Base-by-base conservation (phyloP, 2,888 invertebrate species). In the Subacronicta megacephala region DNA sequence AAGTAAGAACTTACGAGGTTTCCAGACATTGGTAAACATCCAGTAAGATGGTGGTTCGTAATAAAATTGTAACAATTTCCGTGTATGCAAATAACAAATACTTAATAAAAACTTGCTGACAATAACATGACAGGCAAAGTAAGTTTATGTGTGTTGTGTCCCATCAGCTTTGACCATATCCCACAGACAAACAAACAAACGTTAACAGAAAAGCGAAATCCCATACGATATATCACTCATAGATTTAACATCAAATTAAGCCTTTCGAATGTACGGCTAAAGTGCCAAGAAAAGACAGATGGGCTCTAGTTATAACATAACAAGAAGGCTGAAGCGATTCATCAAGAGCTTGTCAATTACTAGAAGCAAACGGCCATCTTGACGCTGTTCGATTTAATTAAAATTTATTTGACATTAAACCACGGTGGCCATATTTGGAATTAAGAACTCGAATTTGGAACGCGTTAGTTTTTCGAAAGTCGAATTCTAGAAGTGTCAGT, bases 311-410 rank as follows among this genome's bases (percentile, higher is more conserved):
- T 82, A 78, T 84, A 84, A 85, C 86, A 86, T 92, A 93, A 93
- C 93, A 92, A 94, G 92, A 87, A 82, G 85, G 84, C 77, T 77
- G 71, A 78, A 83, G 80, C 90, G 89, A 93, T 94, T 94, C 90
- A 94, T 94, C 93, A 93, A 88, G 82, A 75, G 74, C 80, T 86
- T 92, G 93, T 94, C 93, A 93, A 94, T 94, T 93, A 92, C 88
- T 76, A 70, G 80, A 81, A 86, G 88, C 87, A 72, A 82, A 82
- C 78, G 82, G 81, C 80, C 88, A 86, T 87, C 84, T 76, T 69
- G 82, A 72, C 82, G 83, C 81, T 85, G 87, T 86, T 84, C 81
- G 75, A 78, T 90, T 90, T 93, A 93, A 93, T 93, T 93, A 92
- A 85, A 93, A 93, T 93, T 93, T 93, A 93, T 93, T 88, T 85